Evolutionary conservation across 35 echinoderm and acorn worm genomes (phyloP).

Genomic region (Lytechinus variegatus): DNA sequence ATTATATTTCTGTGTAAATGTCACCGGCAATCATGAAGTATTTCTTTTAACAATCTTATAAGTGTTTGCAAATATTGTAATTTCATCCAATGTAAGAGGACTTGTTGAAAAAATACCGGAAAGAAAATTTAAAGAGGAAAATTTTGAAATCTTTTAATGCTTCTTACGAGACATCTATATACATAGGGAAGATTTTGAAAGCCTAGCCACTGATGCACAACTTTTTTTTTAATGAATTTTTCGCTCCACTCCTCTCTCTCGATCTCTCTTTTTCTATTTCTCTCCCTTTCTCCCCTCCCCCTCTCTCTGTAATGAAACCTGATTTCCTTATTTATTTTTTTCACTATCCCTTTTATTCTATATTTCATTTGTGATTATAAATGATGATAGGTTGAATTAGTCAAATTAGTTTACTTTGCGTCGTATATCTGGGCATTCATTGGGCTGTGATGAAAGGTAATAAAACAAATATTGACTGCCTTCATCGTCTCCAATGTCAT

Average conservation of each 20-base stretch:
- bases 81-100: neutral
- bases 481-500: neutral
- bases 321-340: neutral
- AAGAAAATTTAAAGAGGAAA: neutral
- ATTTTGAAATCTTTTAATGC: neutral
- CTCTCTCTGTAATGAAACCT: neutral
- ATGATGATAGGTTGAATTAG: conserved; percentile 10
- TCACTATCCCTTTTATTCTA: neutral
- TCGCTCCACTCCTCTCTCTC: neutral
- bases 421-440: conserved; percentile 13
- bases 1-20: conserved; percentile 5
- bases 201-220: neutral
- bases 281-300: neutral
- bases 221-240: neutral
- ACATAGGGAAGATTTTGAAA: neutral
- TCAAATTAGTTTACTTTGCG: conserved; percentile 13
- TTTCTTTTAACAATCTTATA: neutral
- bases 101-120: neutral
- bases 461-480: conserved; percentile 21
- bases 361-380: neutral
- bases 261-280: neutral
- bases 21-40: neutral
- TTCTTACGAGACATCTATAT: neutral
- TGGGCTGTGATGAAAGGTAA: conserved; percentile 16
- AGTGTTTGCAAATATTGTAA: neutral